Conservation (phyloP, 2,113 vertebrate genomes). For the Echinops telfairi region DNA sequence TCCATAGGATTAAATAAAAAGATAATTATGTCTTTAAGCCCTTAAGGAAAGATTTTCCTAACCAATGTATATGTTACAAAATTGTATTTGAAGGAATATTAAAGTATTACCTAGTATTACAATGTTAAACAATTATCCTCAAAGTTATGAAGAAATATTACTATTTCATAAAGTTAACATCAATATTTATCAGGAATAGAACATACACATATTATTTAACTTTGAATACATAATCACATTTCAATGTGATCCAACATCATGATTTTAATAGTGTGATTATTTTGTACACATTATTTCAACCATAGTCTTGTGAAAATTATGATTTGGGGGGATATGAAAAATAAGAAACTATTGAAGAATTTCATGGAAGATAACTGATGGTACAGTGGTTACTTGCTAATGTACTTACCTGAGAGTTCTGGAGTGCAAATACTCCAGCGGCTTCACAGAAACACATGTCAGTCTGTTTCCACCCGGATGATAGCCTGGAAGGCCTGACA, state of each 20-base stretch:
- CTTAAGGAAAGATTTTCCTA: too few relatives aligned
- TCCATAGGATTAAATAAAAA: too few relatives aligned
- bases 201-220: not conserved
- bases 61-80: too few relatives aligned
- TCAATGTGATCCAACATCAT: not conserved
- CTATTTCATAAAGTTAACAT: not conserved
- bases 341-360: slow-evolving; percentile 33
- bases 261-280: not conserved
- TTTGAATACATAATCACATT: slow-evolving; percentile 29
- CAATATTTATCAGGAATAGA: slow-evolving; percentile 19
- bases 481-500: not conserved
- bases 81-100: too few relatives aligned
- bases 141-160: too few relatives aligned
- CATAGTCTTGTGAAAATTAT: slow-evolving; percentile 5
- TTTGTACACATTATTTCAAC: not conserved
- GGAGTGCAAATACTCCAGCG: not conserved
- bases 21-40: too few relatives aligned
- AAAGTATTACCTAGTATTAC: too few relatives aligned
- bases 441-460: not conserved
- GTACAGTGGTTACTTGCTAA: too few relatives aligned
- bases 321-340: not conserved
- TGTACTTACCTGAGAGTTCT: not conserved
- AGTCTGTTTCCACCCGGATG: not conserved
- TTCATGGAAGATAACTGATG: not conserved
- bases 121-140: too few relatives aligned